A percentile compares a stretch with the other conserved stretches of the same genome.
phyloP scores from a whole-genome alignment of 2,888 invertebrate species.

The Bellardia pandia region DNA sequence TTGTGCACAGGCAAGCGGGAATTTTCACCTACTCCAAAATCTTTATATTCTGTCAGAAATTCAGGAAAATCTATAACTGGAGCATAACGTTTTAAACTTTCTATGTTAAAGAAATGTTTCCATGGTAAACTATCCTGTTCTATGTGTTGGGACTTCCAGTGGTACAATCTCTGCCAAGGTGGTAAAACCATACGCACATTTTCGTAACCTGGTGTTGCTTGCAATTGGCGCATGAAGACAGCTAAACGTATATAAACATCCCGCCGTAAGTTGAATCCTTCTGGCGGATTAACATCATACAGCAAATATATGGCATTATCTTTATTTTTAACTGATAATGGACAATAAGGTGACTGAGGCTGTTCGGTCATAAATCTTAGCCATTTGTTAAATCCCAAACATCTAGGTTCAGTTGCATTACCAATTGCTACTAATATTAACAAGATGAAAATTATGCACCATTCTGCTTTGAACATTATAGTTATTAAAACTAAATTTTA shows the following conservation, averaged over 20 bases:
- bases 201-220: constrained; percentile 83
- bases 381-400: constrained; percentile 59
- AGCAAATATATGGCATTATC: constrained; percentile 87
- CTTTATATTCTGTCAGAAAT: constrained; percentile 87
- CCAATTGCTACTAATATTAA: neutral
- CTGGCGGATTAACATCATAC: constrained; percentile 97
- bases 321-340: constrained; percentile 41
- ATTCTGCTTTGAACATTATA: constrained; percentile 39
- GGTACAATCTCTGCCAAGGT: constrained; percentile 95
- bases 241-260: constrained; percentile 98
- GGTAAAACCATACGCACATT: constrained; percentile 92
- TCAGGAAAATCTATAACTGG: constrained; percentile 93
- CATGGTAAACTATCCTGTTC: constrained; percentile 89
- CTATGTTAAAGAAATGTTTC: constrained; percentile 93
- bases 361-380: neutral
- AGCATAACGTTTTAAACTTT: constrained; percentile 90
- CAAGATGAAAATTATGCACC: neutral
- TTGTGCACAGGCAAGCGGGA: constrained; percentile 87
- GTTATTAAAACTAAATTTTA: neutral
- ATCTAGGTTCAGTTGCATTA: neutral
- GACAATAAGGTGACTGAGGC: constrained; percentile 55
- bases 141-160: constrained; percentile 90
- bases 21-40: constrained; percentile 77
- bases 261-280: constrained; percentile 98
- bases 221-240: constrained; percentile 90